Base-by-base conservation (phyloP, 2,797 vertebrate genomes). In the Diceros bicornis region DNA sequence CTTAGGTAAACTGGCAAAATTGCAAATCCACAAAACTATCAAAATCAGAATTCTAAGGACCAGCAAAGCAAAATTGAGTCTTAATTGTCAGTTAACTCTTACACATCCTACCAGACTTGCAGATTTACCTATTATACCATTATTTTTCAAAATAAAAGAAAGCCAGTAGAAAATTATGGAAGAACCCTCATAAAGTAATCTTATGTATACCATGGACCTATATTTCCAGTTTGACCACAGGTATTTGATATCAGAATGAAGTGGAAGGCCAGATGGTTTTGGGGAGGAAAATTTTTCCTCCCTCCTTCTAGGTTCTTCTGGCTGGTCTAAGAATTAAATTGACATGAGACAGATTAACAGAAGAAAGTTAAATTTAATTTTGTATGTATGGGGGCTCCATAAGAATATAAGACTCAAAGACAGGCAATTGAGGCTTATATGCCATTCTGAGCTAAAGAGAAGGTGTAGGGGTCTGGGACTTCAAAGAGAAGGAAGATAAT, bases 131-230 rank as follows among this genome's bases (percentile, higher is more conserved):
- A 16, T 27, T 78, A 29, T 68, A 72, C 6, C 16, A 11, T 92
- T 92, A 66, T 79, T 95, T 64, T 88, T 34, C 20, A 37, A 96
- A 86, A 96, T 74, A 83, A 91, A 89, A 86, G 10, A 83, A 97
- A 91, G 14, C 2, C 16, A 64, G 50, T 74, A 57, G 69, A 83
- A 96, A 95, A 94, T 44, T 72, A 93, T 21, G 3, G 13, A 95
- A 61, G 17, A 95, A 95, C 34, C 6, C 41, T 94, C 13, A 75
- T 66, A 74, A 96, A 93, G 44, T 82, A 82, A 72, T 86, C 27
- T 78, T 11, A 87, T 91, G 82, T 83, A 64, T 52, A 82, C 34
- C 8, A 77, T 69, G 23, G 12, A 11, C 7, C 59, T 55, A 41
- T 72, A 37, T 88, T 96, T 41, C 88, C 77, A 72, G 34, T 78